These are phyloP conservation scores for Chascanopsetta lugubris DNA, from an alignment of 2,113 vertebrate species.

Conservation along the genomic window DNA sequence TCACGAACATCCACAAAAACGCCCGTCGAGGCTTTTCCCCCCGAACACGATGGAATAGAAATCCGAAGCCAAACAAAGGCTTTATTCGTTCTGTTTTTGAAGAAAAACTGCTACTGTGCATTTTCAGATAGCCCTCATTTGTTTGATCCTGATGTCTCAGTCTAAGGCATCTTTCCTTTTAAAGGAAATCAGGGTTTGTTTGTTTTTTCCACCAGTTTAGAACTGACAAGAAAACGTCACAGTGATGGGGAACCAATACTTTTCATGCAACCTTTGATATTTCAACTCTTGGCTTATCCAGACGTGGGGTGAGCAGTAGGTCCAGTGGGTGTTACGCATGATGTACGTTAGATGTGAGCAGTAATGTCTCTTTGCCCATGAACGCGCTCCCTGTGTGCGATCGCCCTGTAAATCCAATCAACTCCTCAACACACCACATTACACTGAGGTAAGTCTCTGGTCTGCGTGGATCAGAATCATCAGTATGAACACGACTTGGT, in stretches of 20 bases:
- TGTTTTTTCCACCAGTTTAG: conserved; percentile 31
- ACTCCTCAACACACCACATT: neutral
- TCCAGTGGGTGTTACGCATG: conserved; percentile 3
- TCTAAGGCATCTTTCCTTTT: conserved; percentile 78
- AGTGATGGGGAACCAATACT: conserved; percentile 57
- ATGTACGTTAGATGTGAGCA: conserved; percentile 18
- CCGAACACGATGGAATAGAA: conserved; percentile 41
- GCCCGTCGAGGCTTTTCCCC: conserved; percentile 30
- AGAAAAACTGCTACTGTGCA: conserved; percentile 60
- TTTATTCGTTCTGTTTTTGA: too few relatives aligned
- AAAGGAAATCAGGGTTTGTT: conserved; percentile 55
- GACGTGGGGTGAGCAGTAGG: conserved; percentile 8
- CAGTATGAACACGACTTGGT: too few relatives aligned
- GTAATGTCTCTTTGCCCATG: neutral
- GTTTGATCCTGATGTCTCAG: conserved; percentile 76
- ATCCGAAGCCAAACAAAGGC: conserved; percentile 56
- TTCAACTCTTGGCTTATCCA: conserved; percentile 45
- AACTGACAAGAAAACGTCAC: conserved; percentile 48
- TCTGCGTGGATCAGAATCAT: conserved; percentile 2
- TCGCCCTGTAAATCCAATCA: conserved; percentile 5
- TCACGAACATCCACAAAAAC: conserved; percentile 23
- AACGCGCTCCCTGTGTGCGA: neutral
- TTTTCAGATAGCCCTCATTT: conserved; percentile 74
- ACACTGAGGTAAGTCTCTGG: neutral
- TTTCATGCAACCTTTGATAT: conserved; percentile 16